These are phyloP conservation scores for Drosophila cognata DNA, from an alignment of 2,888 invertebrate species.

Conservation along the genomic window DNA sequence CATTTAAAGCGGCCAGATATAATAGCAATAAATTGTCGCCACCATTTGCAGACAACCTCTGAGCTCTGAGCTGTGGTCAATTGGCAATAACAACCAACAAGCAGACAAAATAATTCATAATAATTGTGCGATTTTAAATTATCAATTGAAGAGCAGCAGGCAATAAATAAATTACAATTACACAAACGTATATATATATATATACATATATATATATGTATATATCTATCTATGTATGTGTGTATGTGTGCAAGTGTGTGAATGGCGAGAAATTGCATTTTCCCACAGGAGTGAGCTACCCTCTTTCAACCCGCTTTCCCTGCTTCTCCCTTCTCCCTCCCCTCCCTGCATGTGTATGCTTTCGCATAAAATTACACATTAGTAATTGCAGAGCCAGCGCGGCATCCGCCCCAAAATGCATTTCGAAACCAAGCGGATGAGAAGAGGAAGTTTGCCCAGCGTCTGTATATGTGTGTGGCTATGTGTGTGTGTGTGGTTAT, in stretches of 20 bases:
- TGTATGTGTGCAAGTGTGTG: slow-evolving; percentile 34
- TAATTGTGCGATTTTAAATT: slow-evolving; percentile 76
- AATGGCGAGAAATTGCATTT: slow-evolving; percentile 63
- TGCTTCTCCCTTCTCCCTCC: background rate
- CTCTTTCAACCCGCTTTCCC: background rate
- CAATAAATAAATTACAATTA: slow-evolving; percentile 69
- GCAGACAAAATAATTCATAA: slow-evolving; percentile 69
- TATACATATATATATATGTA: too few species aligned
- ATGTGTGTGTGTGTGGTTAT: background rate
- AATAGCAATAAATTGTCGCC: slow-evolving; percentile 55
- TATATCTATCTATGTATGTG: background rate
- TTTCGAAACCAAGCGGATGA: slow-evolving; percentile 5
- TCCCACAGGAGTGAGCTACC: slow-evolving; percentile 60
- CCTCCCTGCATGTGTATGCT: background rate
- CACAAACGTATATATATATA: background rate
- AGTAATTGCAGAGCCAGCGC: slow-evolving; percentile 55
- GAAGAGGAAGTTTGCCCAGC: slow-evolving; percentile 41
- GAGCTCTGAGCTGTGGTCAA: slow-evolving; percentile 16
- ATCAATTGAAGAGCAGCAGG: slow-evolving; percentile 69
- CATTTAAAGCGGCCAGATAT: slow-evolving; percentile 42
- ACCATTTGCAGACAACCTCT: slow-evolving; percentile 18
- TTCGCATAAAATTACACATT: slow-evolving; percentile 57
- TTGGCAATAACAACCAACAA: slow-evolving; percentile 43
- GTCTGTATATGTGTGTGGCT: slow-evolving; percentile 42
- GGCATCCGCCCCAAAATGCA: slow-evolving; percentile 56